A percentile compares a stretch with the other conserved stretches of the same genome.
These are phyloP conservation scores for Drosophila sechellia DNA, from an alignment of 1,140 invertebrate genomes.

Conservation along the genomic window DNA sequence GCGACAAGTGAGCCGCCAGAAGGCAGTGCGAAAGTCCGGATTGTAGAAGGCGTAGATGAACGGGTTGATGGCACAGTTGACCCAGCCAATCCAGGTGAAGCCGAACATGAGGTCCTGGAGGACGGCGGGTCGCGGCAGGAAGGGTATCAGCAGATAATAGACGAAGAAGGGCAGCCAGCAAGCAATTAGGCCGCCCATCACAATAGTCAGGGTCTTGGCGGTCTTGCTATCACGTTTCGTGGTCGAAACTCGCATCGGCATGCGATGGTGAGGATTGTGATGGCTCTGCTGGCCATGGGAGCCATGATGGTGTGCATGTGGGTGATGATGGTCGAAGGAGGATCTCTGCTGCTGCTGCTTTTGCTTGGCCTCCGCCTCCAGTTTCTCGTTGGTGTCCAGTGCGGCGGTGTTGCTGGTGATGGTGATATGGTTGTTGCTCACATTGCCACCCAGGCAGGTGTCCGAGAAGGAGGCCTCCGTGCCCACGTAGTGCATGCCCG, in stretches of 20 bases:
- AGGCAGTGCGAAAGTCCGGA: conserved; percentile 92
- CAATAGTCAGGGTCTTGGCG: conserved; percentile 94
- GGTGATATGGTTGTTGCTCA: conserved; percentile 4
- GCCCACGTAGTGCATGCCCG: conserved; percentile 63
- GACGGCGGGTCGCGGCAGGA: conserved; percentile 86
- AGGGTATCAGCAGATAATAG: conserved; percentile 92
- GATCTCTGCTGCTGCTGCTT: conserved; percentile 8
- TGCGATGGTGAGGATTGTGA: conserved; percentile 60
- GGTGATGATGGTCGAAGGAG: conserved; percentile 20
- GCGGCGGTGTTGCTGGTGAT: neutral
- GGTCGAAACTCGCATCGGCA: conserved; percentile 87
- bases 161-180: conserved; percentile 97
- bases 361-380: conserved; percentile 32
- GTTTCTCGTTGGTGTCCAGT: conserved; percentile 12
- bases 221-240: conserved; percentile 92
- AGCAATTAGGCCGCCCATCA: conserved; percentile 95
- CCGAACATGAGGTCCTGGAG: conserved; percentile 90
- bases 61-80: conserved; percentile 95
- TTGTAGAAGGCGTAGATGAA: conserved; percentile 94
- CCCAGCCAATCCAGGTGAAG: conserved; percentile 96
- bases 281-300: conserved; percentile 34
- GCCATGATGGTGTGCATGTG: neutral
- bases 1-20: conserved; percentile 90
- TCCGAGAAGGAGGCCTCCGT: conserved; percentile 60
- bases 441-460: conserved; percentile 55